Evolutionary conservation across 92 coral and sea anemone species (phyloP).

Genomic region (Epizoanthus fatuus): DNA sequence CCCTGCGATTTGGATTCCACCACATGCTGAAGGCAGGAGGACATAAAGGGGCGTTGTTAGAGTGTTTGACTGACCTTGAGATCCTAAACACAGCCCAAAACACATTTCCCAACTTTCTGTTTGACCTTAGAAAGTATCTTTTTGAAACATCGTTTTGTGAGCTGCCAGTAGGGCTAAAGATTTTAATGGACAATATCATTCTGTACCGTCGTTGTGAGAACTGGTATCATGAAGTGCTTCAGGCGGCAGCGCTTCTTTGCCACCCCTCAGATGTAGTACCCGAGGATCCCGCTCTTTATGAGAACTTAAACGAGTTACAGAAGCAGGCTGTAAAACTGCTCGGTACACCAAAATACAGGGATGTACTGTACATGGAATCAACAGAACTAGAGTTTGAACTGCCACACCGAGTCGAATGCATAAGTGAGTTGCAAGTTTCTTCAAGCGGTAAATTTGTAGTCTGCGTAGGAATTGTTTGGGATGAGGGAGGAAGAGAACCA

Average conservation of each 20-base stretch:
- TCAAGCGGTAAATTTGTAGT: background rate
- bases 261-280: background rate
- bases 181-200: background rate
- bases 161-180: no score
- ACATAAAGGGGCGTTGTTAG: no score
- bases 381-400: background rate
- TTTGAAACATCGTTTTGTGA: no score
- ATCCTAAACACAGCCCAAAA: no score
- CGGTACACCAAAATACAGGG: background rate
- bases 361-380: background rate
- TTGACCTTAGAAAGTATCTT: no score
- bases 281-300: background rate
- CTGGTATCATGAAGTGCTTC: no score
- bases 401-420: background rate
- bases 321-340: background rate
- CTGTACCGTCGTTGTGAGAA: no score
- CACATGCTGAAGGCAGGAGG: no score
- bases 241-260: background rate
- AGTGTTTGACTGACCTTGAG: no score
- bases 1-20: no score
- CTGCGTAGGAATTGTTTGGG: background rate
- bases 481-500: background rate
- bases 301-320: background rate
- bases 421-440: background rate
- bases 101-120: no score